Base-by-base conservation (phyloP, 2,113 vertebrate species). In the Chlamydotis undulata region DNA sequence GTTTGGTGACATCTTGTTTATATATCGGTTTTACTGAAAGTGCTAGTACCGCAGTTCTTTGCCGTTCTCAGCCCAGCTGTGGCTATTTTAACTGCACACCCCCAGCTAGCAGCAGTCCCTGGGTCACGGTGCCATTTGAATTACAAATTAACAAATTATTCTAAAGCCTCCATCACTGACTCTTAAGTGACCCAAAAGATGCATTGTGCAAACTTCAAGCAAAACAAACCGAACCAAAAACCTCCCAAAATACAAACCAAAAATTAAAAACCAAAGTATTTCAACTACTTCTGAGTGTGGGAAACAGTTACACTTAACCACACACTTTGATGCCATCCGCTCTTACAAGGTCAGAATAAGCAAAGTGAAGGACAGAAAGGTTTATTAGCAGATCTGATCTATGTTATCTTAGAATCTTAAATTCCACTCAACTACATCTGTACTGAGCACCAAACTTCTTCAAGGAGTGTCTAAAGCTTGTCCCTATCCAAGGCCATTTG, bases 1-100 rank as follows among this genome's bases (percentile, higher is more conserved):
- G 94, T 82, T 90, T 64, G 53, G 65, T 79, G 61, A 91, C 33
- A 96, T 53, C 13, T 78, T 82, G 65, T 85, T 96, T 94, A 91
- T 78, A 49, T 53, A 49, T 3, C 2, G 4, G 53, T 71, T 81
- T 84, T 82, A 92, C 43, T 73, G 43, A 8, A 68, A 82, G 77
- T 18, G 33, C 75, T 70, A 29, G 23, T 55, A 77, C 29, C 16
- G 7, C 0, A 7, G 11, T 56, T 83, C 76, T 82, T 53, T 79
- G 69, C 49, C 0, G 1, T 57, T 68, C 73, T 57, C 77, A 49
- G 25, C 41, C 52, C 56, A 82, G 24, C 45, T 61, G n/a, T 3
- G 12, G 45, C 23, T 92, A 39, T 59, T 91, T 77, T 39, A 50
- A 68, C 55, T 55, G 55, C 1, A 3, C 63, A 49, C 4, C 8